These are phyloP conservation scores for Aphidius gifuensis DNA, from an alignment of 1,140 invertebrate genomes.

Conservation along the genomic window DNA sequence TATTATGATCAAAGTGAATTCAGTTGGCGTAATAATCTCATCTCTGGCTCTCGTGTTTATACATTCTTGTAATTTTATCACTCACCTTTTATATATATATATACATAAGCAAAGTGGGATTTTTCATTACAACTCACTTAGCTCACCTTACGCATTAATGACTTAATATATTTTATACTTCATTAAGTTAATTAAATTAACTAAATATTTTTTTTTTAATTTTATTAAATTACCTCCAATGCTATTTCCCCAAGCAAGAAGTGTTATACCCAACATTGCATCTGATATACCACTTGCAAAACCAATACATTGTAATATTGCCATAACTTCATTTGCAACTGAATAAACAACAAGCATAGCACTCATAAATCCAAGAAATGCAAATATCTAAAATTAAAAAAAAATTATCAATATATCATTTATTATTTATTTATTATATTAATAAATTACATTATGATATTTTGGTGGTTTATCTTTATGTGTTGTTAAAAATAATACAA, in stretches of 20 bases:
- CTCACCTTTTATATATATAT: too few relatives aligned
- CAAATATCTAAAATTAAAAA: slow-evolving; percentile 51
- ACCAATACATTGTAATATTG: slow-evolving; percentile 61
- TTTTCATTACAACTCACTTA: too few relatives aligned
- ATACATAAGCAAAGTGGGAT: too few relatives aligned
- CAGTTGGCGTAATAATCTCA: slow-evolving; percentile 3
- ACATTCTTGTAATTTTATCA: too few relatives aligned
- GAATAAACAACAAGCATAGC: slow-evolving; percentile 67
- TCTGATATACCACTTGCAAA: slow-evolving; percentile 62
- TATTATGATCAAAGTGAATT: background rate
- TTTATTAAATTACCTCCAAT: slow-evolving; percentile 58
- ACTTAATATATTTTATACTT: too few relatives aligned
- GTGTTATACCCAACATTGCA: slow-evolving; percentile 66
- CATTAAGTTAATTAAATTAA: too few relatives aligned
- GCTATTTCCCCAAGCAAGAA: slow-evolving; percentile 72
- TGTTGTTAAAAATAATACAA: slow-evolving; percentile 40
- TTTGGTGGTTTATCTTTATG: slow-evolving; percentile 34
- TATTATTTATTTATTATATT: background rate
- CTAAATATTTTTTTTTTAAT: too few relatives aligned
- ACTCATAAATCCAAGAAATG: slow-evolving; percentile 64
- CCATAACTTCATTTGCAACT: slow-evolving; percentile 67
- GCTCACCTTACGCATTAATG: too few relatives aligned
- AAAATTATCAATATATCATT: background rate
- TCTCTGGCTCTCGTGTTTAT: background rate
- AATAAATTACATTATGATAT: slow-evolving; percentile 44